Conservation (phyloP, 53 echinoderm and acorn worm species). For the Patiria pectinifera region DNA sequence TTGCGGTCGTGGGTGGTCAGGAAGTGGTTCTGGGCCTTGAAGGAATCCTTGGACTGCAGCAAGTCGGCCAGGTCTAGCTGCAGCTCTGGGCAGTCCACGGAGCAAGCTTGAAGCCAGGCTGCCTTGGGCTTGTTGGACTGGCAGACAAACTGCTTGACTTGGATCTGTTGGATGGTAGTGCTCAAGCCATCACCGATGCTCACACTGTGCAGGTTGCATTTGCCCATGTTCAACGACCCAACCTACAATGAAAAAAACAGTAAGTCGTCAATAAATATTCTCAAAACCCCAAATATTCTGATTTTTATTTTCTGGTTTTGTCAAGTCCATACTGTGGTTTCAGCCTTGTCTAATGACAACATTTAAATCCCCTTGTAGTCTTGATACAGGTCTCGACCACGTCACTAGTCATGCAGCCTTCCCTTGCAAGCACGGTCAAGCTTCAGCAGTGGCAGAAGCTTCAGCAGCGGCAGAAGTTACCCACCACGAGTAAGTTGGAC, state of each 20-base stretch:
- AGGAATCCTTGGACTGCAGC: slow-evolving; percentile 63
- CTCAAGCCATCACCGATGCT: slow-evolving; percentile 84
- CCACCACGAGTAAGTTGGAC: too few relatives aligned
- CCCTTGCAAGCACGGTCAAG: too few relatives aligned
- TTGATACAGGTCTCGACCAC: too few relatives aligned
- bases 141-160: slow-evolving; percentile 81
- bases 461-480: too few relatives aligned
- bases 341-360: too few relatives aligned
- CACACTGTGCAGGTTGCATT: slow-evolving; percentile 95
- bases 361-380: too few relatives aligned
- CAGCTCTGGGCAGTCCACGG: slow-evolving; percentile 78
- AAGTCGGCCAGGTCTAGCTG: slow-evolving; percentile 83
- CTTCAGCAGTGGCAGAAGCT: too few relatives aligned
- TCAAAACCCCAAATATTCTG: too few relatives aligned
- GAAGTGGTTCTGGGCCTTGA: slow-evolving; percentile 84
- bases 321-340: too few relatives aligned
- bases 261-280: too few relatives aligned
- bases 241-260: slow-evolving; percentile 63
- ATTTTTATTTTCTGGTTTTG: too few relatives aligned
- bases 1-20: slow-evolving; percentile 83
- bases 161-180: slow-evolving; percentile 74
- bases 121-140: slow-evolving; percentile 60
- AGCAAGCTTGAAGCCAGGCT: slow-evolving; percentile 86
- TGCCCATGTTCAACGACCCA: slow-evolving; percentile 78
- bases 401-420: too few relatives aligned